A percentile compares a stretch with the other conserved stretches of the same genome.
phyloP scores from a whole-genome alignment of 2,113 vertebrate genomes.

The Halcyon malimbica region DNA sequence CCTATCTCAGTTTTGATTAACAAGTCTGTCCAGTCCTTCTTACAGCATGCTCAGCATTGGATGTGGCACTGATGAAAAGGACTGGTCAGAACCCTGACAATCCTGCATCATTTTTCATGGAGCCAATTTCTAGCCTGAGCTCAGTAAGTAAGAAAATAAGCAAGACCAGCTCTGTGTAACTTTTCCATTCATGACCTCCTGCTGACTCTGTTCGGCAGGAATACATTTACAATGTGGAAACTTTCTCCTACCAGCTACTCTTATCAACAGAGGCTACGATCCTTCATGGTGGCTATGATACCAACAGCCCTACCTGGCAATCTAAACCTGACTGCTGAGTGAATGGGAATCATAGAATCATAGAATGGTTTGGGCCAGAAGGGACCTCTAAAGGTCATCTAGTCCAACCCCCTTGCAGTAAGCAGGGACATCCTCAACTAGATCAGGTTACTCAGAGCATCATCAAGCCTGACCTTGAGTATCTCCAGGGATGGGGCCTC shows the following conservation, averaged over 20 bases:
- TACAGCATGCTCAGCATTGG: not conserved
- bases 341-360: not conserved
- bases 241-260: not conserved
- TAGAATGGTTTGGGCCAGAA: no score
- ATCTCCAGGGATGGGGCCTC: no score
- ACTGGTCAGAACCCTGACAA: not conserved
- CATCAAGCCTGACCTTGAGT: no score
- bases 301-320: not conserved
- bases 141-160: not conserved
- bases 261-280: not conserved
- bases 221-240: not conserved
- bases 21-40: not conserved
- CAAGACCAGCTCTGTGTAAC: not conserved
- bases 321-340: not conserved
- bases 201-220: not conserved
- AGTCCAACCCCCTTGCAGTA: no score
- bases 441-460: no score
- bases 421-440: no score
- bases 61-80: not conserved
- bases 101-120: not conserved
- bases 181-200: not conserved
- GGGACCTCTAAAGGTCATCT: no score
- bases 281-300: accelerated
- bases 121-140: not conserved
- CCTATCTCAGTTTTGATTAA: not conserved